Evolutionary conservation across 2,113 vertebrate species (phyloP), one percentile per base, ranked within the genome.

Genomic region (Centropus unirufus): DNA sequence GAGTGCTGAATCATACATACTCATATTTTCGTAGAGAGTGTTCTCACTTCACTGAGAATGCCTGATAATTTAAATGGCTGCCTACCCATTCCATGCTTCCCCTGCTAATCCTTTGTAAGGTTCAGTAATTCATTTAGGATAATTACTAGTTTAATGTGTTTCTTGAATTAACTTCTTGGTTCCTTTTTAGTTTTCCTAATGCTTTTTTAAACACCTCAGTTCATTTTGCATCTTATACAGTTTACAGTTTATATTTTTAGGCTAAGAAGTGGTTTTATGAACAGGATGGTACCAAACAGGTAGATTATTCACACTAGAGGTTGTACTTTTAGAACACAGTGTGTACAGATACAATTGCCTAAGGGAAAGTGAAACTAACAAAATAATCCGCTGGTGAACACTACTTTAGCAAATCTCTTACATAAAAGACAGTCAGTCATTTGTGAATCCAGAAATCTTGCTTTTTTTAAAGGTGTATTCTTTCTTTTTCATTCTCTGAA

Each of bases 341-440:
- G 98, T 98, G 97, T 97, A 97, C 95, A 96, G 95, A 96, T 97
- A 91, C 97, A 98, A 95, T 97, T 97, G 97, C 97, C 97, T 97
- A 96, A 95, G 93, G 96, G 98, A 98, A 98, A 98, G 98, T 98
- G 98, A 98, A 98, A 97, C 98, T 97, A 97, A 98, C 96, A 94
- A 96, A 97, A 96, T 95, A 96, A 95, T 94, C 88, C 83, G 97
- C 95, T 97, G 98, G 97, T 97, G 94, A 97, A 96, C 93, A 95
- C 87, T 97, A 97, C 96, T 98, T 97, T 95, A 93, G 97, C 96
- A 97, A 97, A 96, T 97, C 94, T 96, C 93, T 93, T 83, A 95
- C 96, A 96, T 94, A 89, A 93, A 93, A 86, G 34, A 96, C 97
- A 95, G 96, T 97, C 97, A 97, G 96, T 97, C 95, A 97, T 96